Conservation (phyloP, 1,140 invertebrate genomes). For the Palaemon carinicauda region DNA sequence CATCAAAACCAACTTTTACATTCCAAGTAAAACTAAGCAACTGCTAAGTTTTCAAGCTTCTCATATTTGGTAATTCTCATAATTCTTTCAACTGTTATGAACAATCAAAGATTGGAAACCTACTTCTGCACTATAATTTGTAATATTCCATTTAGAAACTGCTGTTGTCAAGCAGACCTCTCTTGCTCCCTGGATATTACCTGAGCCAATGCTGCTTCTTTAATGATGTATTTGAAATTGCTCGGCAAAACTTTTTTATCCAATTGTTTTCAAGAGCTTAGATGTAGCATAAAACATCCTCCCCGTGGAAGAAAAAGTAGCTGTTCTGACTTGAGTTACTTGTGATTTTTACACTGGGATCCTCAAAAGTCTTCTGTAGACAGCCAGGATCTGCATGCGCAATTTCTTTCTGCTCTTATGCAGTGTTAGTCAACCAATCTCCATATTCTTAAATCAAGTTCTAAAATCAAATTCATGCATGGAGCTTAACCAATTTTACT, state of each 20-base stretch:
- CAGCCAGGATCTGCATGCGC: too few relatives aligned
- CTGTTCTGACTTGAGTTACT: too few relatives aligned
- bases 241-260: too few relatives aligned
- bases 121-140: neutral
- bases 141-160: neutral
- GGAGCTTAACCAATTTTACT: too few relatives aligned
- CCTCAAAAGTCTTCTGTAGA: too few relatives aligned
- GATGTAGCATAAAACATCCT: too few relatives aligned
- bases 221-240: too few relatives aligned
- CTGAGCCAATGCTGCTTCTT: neutral
- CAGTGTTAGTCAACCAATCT: neutral
- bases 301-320: neutral
- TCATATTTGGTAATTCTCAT: neutral
- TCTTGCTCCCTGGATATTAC: neutral
- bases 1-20: neutral
- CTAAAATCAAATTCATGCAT: neutral
- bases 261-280: too few relatives aligned
- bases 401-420: neutral
- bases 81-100: neutral
- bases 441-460: neutral
- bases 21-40: neutral
- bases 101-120: neutral
- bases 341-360: too few relatives aligned
- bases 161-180: neutral
- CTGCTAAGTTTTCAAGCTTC: neutral